These are phyloP conservation scores for Halesus radiatus DNA, from an alignment of 1,140 invertebrate species.

Conservation along the genomic window DNA sequence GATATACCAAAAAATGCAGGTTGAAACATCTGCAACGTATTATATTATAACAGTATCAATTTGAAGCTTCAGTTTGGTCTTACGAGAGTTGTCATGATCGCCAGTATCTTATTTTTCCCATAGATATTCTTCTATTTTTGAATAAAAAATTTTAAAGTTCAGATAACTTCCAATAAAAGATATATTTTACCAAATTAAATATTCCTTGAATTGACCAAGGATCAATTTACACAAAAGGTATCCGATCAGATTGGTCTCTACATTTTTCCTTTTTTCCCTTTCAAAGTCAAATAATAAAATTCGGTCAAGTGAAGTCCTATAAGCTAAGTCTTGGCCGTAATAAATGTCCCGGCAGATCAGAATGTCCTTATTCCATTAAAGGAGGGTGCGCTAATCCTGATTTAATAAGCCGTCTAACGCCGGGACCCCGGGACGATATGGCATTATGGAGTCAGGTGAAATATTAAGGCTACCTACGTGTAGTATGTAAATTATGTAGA, in stretches of 20 bases:
- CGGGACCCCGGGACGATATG: neutral
- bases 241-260: neutral
- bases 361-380: conserved; percentile 33
- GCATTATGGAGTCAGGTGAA: conserved; percentile 1
- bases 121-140: too few relatives aligned
- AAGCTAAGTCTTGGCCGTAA: conserved; percentile 22
- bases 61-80: too few relatives aligned
- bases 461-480: neutral
- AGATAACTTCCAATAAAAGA: neutral
- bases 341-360: conserved; percentile 17
- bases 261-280: conserved; percentile 23
- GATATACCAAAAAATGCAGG: too few relatives aligned
- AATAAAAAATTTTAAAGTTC: too few relatives aligned
- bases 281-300: conserved; percentile 22
- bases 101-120: too few relatives aligned
- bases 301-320: conserved; percentile 29
- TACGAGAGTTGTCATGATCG: too few relatives aligned
- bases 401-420: conserved; percentile 48
- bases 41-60: too few relatives aligned
- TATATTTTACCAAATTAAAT: neutral
- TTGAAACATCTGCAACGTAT: too few relatives aligned
- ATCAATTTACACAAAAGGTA: neutral
- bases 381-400: conserved; percentile 51
- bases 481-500: neutral
- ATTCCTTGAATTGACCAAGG: neutral